A percentile compares a stretch with the other conserved stretches of the same genome.
These are phyloP conservation scores for Rallus crepitans DNA, from an alignment of 2,797 vertebrate genomes.

Conservation along the genomic window DNA sequence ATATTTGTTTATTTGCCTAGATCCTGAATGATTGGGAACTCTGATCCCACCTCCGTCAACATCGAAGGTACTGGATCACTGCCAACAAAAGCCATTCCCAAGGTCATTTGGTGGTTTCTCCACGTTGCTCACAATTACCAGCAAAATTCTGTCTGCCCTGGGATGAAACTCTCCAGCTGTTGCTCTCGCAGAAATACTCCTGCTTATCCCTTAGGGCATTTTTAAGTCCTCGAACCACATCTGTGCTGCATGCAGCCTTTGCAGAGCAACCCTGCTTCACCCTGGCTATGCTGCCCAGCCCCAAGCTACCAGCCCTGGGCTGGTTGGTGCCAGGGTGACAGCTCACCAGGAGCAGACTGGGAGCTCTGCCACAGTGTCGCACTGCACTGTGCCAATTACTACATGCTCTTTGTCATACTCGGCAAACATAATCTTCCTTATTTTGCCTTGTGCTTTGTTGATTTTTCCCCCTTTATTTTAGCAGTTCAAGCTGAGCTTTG, in stretches of 20 bases:
- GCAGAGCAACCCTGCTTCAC: not conserved
- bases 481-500: not conserved
- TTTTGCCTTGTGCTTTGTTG: not conserved
- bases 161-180: not conserved
- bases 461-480: not conserved
- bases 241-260: not conserved
- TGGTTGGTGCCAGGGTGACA: fast-evolving
- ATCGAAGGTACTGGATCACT: not conserved
- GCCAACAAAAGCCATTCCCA: fast-evolving
- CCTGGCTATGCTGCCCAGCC: not conserved
- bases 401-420: not conserved
- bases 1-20: not conserved
- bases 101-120: not conserved
- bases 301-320: fast-evolving
- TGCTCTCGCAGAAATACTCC: not conserved
- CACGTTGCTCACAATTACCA: not conserved
- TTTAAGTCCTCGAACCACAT: fast-evolving
- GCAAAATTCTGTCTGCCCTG: not conserved
- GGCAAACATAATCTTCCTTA: not conserved
- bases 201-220: not conserved
- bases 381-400: fast-evolving
- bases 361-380: not conserved
- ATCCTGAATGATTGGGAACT: not conserved
- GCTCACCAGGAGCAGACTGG: fast-evolving
- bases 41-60: fast-evolving